Base-by-base conservation (phyloP, 2,888 invertebrate genomes). In the Ochropleura plecta region DNA sequence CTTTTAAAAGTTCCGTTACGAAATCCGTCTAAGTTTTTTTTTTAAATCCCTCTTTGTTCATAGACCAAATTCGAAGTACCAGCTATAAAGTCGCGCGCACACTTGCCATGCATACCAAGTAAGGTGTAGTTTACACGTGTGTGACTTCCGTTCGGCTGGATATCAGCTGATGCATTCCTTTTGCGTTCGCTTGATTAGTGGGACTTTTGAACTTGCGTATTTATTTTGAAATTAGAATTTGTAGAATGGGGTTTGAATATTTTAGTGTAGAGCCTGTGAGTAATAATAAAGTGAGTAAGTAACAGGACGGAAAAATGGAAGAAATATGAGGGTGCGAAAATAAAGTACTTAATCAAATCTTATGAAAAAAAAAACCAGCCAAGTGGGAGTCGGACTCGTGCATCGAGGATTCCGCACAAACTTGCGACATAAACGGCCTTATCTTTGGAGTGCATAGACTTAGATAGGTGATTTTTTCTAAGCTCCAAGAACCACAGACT, bases 21-120 rank as follows among this genome's bases (percentile, higher is more conserved):
- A 73, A 69, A 62, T 78, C 44, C 69, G 62, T 62, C 30, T 73
- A 65, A n/a, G 63, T 70, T 66, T 81, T 62, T 75, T 81, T 82
- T 82, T 81, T 77, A 66, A 85, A 79, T 83, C 81, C 78, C 78
- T 83, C 75, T 79, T 79, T 81, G 76, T 86, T 73, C 78, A 74
- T 84, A 84, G 86, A 78, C 74, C 18, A 80, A 85, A 88, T 83
- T 86, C 79, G 84, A 80, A 73, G 80, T 83, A 83, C 65, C 79
- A 57, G 80, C 74, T 82, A 86, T 88, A 89, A 89, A 90, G 89
- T 86, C 84, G 78, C 69, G 82, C 76, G 70, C 76, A 86, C 87
- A 88, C 88, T 76, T 78, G 85, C 76, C 79, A 69, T 83, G 94
- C 90, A 95, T 95, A 95, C 91, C 84, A 91, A 95, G 80, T 90